These are phyloP conservation scores for Oreotrochilus melanogaster DNA, from an alignment of 2,113 vertebrate species.

Conservation along the genomic window DNA sequence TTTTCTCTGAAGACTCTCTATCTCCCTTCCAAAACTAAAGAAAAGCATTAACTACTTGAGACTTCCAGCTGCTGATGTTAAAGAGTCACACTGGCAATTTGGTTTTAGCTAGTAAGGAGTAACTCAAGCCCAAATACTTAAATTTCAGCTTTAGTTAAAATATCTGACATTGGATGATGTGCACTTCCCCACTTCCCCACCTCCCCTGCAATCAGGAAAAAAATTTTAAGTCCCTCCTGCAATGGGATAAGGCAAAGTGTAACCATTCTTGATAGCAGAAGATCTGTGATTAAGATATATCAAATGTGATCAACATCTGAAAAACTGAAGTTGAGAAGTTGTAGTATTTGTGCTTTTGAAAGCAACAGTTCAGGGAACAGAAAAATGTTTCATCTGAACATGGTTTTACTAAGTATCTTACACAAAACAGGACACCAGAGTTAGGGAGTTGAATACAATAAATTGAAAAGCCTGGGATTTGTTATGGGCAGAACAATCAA, in stretches of 20 bases:
- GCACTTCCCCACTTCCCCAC: not conserved
- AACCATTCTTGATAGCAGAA: not conserved
- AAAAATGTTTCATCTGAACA: not conserved
- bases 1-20: not conserved
- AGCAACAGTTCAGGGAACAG: not conserved
- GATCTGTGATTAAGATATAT: not conserved
- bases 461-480: not conserved
- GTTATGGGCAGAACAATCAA: not conserved
- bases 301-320: not conserved
- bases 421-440: not conserved
- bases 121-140: not conserved
- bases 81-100: not conserved
- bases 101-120: constrained; percentile 1
- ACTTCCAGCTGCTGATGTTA: not conserved
- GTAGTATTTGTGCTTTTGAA: not conserved
- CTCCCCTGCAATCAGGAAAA: not conserved
- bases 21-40: not conserved
- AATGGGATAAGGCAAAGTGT: not conserved
- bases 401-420: not conserved
- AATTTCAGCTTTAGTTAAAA: not conserved
- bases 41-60: not conserved
- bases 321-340: not conserved
- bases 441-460: not conserved
- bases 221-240: not conserved
- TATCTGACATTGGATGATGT: not conserved